Percentiles rank a stretch among this genome's conserved stretches.
These are phyloP conservation scores for Muscina levida DNA, from an alignment of 2,888 invertebrate genomes.

Conservation along the genomic window DNA sequence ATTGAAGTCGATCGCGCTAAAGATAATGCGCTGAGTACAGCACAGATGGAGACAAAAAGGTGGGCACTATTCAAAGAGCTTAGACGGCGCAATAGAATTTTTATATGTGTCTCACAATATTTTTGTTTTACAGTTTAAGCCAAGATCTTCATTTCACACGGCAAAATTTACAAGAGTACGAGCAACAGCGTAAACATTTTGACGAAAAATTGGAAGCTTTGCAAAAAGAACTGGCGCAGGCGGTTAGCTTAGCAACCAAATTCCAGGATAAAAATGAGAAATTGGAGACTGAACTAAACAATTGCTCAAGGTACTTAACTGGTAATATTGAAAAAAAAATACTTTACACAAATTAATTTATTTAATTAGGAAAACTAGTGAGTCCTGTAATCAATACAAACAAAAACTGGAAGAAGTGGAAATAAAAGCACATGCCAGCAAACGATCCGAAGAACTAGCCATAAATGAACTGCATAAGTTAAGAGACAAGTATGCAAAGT, in stretches of 20 bases:
- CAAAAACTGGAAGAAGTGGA: constrained; percentile 80
- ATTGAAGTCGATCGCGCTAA: constrained; percentile 88
- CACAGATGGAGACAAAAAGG: constrained; percentile 84
- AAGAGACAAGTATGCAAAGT: constrained; percentile 79
- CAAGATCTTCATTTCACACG: constrained; percentile 71
- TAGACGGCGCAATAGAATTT: too few relatives aligned
- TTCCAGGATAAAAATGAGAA: constrained; percentile 85
- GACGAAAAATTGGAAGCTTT: constrained; percentile 82
- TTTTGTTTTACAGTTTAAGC: constrained; percentile 66
- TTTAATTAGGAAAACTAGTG: constrained; percentile 62
- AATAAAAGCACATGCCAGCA: constrained; percentile 73
- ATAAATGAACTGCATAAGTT: constrained; percentile 78
- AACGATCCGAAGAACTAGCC: constrained; percentile 77
- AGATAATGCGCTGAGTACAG: constrained; percentile 85
- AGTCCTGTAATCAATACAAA: constrained; percentile 74
- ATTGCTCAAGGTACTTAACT: constrained; percentile 71
- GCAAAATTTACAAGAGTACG: constrained; percentile 71
- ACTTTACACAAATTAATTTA: too few relatives aligned
- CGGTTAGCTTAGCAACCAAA: constrained; percentile 85
- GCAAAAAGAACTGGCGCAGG: constrained; percentile 87
- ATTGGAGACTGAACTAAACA: constrained; percentile 81
- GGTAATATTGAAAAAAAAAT: not conserved
- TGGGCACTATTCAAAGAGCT: constrained; percentile 67
- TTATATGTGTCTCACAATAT: not conserved
- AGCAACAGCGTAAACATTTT: constrained; percentile 77